These are phyloP conservation scores for Hemiscyllium ocellatum DNA, from an alignment of 2,113 vertebrate species.

Conservation along the genomic window DNA sequence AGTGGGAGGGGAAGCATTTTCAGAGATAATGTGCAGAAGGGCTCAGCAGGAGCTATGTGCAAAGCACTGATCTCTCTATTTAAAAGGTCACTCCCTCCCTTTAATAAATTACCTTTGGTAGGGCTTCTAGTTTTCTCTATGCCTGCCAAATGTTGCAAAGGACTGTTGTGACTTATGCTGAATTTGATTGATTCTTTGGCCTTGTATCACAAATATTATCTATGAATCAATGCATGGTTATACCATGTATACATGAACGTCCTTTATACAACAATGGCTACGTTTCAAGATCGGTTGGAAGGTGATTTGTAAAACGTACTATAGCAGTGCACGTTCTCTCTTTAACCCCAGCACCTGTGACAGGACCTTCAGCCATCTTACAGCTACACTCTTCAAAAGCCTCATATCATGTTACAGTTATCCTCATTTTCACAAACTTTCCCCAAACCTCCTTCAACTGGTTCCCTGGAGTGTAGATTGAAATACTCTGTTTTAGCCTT, in stretches of 20 bases:
- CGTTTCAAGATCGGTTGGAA: neutral
- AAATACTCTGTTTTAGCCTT: neutral
- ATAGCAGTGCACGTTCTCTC: neutral
- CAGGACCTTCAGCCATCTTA: neutral
- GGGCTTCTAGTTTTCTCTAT: neutral
- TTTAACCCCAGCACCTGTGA: neutral
- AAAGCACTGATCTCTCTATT: conserved; percentile 28
- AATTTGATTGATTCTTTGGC: neutral
- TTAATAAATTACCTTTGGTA: neutral
- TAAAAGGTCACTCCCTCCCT: conserved; percentile 19
- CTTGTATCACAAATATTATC: neutral
- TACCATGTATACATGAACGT: neutral
- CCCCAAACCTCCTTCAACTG: neutral
- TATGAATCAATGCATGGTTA: neutral
- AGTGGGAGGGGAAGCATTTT: conserved; percentile 28
- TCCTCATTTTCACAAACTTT: neutral
- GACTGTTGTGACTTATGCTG: neutral
- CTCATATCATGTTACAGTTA: neutral
- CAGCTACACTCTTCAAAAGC: neutral
- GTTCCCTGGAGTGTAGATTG: neutral
- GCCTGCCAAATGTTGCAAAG: neutral
- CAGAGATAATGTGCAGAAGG: conserved; percentile 25
- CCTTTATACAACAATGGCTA: neutral
- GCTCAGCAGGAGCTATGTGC: neutral
- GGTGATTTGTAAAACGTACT: neutral